Base-by-base conservation (phyloP, 2,113 vertebrate species). In the Sander vitreus region DNA sequence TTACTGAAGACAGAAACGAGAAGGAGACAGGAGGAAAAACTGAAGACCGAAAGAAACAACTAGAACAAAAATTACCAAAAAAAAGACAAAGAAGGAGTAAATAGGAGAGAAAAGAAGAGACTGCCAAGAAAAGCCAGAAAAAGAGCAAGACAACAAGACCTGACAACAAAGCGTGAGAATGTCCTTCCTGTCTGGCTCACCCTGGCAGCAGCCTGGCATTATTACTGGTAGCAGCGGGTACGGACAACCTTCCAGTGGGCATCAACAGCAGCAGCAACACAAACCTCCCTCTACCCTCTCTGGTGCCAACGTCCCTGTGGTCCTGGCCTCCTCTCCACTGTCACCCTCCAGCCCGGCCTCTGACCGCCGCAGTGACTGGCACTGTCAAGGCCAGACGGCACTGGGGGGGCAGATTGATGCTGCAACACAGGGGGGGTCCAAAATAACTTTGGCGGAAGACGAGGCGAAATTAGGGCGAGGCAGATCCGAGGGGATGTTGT, bases 161-260 rank as follows among this genome's bases (percentile, higher is more conserved):
- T 73, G 43, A 71, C 57, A 83, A 72, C 64, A 63, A n/a, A 73
- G 25, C 15, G 12, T 54, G 73, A 94, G 81, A 80, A 95, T 95
- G 94, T 95, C 96, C 95, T 97, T 96, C 90, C 94, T 92, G 58
- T 92, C 93, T 80, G 92, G 90, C 69, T 88, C 92, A 0, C 45
- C 90, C 69, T 90, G 90, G 91, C 91, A 92, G 84, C 88, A 93
- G 91, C 79, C 91, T 76, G 90, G 80, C 81, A 84, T 90, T 45
- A 87, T 92, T 33, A 85, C 58, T 73, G 86, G 19, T 11, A 83
- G 67, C 87, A 81, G 76, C 4, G 86, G 89, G 50, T 93, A 80
- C 54, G 84, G 80, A 86, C 89, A 91, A 50, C 63, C 89, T 75
- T 90, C 92, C 81, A 80, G 47, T 84, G 91, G 81, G 36, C 81